Evolutionary conservation across 2,113 vertebrate species (phyloP), one percentile per base, ranked within the genome.

Genomic region (Aythya baeri): DNA sequence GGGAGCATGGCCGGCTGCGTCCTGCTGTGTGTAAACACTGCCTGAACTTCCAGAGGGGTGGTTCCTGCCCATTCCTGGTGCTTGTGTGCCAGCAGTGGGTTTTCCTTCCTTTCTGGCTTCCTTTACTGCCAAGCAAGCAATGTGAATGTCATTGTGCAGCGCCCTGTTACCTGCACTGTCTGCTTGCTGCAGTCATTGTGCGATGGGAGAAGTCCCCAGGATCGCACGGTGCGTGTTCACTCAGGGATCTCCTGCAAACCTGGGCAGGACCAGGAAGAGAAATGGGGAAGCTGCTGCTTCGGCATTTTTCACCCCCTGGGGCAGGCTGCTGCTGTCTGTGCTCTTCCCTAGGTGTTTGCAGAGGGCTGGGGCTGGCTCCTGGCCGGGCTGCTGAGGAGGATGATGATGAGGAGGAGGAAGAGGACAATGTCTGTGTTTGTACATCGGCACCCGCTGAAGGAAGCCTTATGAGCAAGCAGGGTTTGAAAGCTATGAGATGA

Each of bases 341-440:
- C 6, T 10, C 15, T 21, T 93, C 83, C 75, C 66, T 27, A 86
- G 90, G 70, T 90, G 52, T 43, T 91, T 67, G 61, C 95, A 83
- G 65, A 67, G 50, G 43, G 14, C 3, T 76, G 1, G 2, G 1
- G 71, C 65, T 84, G 77, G 52, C 65, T 75, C 0, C 0, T 63
- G 65, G 63, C 43, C 31, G 68, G 65, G 34, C 88, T 91, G 36
- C 76, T 0, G 5, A 52, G 73, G 59, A 67, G 38, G 31, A 59
- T 10, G 44, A 18, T 7, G 18, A 49, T 5, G 46, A 67, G 49
- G 31, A 62, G 46, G 44, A 46, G 44, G 46, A 49, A 21, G 20
- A 67, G 58, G 31, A 62, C 13, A 41, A 41, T 13, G 38, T 44
- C 23, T 9, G 0, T 18, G 10, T 34, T 29, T 49, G 11, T 83